A percentile compares a stretch with the other conserved stretches of the same genome.
Evolutionary conservation across 2,888 invertebrate species (phyloP).

Genomic region (Melieria crassipennis): DNA sequence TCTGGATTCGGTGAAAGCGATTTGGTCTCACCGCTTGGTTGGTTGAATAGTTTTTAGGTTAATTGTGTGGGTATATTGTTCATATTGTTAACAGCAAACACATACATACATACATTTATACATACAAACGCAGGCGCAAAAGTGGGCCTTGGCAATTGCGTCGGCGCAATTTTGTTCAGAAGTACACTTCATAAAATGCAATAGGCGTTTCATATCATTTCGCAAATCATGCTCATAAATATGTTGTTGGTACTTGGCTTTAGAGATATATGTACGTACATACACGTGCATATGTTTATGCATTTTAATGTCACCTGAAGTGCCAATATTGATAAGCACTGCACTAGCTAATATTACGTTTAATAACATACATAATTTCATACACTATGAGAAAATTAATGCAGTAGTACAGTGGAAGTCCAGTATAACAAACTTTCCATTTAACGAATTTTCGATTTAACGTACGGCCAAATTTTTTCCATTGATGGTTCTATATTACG

Average conservation of each 20-base stretch:
- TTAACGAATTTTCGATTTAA: no score
- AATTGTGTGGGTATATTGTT: background rate
- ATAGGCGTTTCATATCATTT: no score
- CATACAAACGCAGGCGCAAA: background rate
- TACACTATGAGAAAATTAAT: no score
- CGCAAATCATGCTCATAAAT: background rate
- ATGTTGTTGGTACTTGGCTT: background rate
- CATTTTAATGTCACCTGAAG: no score
- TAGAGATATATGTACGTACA: background rate
- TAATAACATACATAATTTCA: no score
- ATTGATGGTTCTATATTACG: no score
- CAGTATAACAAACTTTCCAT: no score
- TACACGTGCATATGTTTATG: background rate
- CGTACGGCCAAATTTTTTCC: no score
- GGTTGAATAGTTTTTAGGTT: background rate
- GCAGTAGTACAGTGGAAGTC: no score
- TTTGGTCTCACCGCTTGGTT: background rate
- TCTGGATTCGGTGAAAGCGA: background rate
- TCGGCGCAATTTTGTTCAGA: background rate
- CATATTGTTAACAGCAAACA: background rate
- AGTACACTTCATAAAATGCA: no score
- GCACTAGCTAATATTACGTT: no score
- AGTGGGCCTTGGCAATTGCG: background rate
- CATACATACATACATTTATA: slow-evolving; percentile 3
- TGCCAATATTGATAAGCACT: no score